These are phyloP conservation scores for Globodera rostochiensis DNA, from an alignment of 1,140 invertebrate species.

Conservation along the genomic window DNA sequence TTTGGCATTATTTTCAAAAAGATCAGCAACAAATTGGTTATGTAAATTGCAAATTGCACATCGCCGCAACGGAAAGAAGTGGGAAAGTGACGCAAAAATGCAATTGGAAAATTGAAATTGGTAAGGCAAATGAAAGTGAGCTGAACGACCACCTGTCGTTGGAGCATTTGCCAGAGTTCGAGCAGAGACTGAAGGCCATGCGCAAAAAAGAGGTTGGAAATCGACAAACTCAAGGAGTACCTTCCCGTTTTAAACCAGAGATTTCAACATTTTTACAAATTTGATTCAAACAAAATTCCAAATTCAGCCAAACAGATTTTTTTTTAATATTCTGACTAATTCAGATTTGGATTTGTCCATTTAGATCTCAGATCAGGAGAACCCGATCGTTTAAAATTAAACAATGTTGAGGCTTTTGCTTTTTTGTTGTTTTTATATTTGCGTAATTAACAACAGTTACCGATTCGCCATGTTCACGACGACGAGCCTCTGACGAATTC, in stretches of 20 bases:
- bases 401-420: too few species aligned
- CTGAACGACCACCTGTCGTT: neutral
- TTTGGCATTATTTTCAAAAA: neutral
- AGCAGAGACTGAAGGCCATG: slow-evolving; percentile 1
- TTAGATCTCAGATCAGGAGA: too few species aligned
- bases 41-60: neutral
- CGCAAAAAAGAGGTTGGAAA: neutral
- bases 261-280: too few species aligned
- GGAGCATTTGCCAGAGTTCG: neutral
- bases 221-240: too few species aligned
- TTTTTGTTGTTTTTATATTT: too few species aligned
- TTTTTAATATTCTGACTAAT: too few species aligned
- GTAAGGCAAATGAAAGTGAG: neutral
- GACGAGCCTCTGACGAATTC: neutral
- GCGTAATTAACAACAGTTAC: neutral
- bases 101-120: neutral
- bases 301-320: too few species aligned
- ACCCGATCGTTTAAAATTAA: too few species aligned
- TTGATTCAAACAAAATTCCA: too few species aligned
- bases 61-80: neutral
- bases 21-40: neutral
- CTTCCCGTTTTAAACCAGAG: too few species aligned
- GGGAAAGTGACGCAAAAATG: neutral
- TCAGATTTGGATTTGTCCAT: too few species aligned
- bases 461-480: neutral